Evolutionary conservation across 2,797 vertebrate genomes (phyloP), one percentile per base, ranked within the genome.

Genomic region (Thamnophis elegans): DNA sequence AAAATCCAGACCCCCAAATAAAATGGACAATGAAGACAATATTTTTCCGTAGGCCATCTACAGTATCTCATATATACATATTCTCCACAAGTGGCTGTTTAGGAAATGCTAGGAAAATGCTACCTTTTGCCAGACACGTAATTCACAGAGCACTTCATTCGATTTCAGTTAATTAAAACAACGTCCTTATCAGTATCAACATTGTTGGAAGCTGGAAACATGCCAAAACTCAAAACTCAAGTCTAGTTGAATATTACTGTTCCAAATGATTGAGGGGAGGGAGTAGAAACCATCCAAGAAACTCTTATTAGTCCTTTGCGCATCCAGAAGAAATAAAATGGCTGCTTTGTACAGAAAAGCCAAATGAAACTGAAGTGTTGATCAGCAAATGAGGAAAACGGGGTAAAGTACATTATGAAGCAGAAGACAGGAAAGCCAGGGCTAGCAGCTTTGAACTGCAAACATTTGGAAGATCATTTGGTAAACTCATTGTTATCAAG

Each of bases 331-430:
- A 73, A 89, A 91, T 93, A 91, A 91, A 93, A 93, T 93, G 90
- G 92, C 90, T 93, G 92, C 87, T 91, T 88, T 89, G 92, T 56
- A 89, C 92, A 56, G 25, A 65, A 47, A 91, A 85, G 90, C 56
- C 68, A 91, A 59, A 68, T 93, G 89, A 68, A 62, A 78, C 56
- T n/a, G 68, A 88, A 55, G 47, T 91, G 56, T 62, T 65, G 58
- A n/a, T 47, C n/a, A 78, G 85, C 85, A 91, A 90, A 82, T 62
- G 88, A 88, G 54, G 14, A 93, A 85, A 93, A 89, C 22, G 4
- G 55, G 91, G 88, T 32, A 88, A 88, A 82, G 89, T 58, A n/a
- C 58, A 85, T 91, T 88, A 87, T n/a, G 6, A 14, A 56, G 54
- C 55, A 36, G 60, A 65, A 62, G 73, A 47, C 22, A 25, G 42